Evolutionary conservation across 1,140 invertebrate species (phyloP).

Genomic region (Mylabris phalerata): DNA sequence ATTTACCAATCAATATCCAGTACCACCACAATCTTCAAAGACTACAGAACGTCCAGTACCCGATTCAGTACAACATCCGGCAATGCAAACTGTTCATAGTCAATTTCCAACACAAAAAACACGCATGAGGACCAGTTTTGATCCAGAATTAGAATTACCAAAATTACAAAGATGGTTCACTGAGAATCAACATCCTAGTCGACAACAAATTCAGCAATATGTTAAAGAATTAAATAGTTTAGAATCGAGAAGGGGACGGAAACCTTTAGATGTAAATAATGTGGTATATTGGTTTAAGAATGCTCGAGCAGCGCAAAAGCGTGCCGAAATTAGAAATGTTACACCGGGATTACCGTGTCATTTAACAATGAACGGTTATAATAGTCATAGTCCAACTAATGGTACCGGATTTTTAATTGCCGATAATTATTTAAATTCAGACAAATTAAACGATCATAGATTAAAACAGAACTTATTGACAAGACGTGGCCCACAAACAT

Average conservation of each 20-base stretch:
- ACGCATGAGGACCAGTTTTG: constrained; percentile 86
- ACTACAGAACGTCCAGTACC: constrained; percentile 44
- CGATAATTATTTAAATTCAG: constrained; percentile 48
- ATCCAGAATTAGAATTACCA: constrained; percentile 91
- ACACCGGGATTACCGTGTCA: constrained; percentile 47
- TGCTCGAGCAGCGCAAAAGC: constrained; percentile 88
- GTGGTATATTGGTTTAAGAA: constrained; percentile 99
- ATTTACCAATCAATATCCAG: constrained; percentile 42
- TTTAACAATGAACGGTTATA: constrained; percentile 54
- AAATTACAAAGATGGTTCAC: constrained; percentile 92
- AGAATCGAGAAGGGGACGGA: constrained; percentile 83
- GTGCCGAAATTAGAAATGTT: constrained; percentile 66
- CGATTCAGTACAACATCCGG: constrained; percentile 53
- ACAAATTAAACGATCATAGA: constrained; percentile 42
- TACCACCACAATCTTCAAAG: constrained; percentile 40
- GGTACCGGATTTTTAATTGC: constrained; percentile 48
- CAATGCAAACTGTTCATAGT: constrained; percentile 62
- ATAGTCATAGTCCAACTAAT: constrained; percentile 54
- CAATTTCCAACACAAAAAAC: constrained; percentile 81
- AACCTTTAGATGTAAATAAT: constrained; percentile 93
- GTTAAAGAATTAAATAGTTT: constrained; percentile 87
- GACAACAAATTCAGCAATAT: constrained; percentile 92
- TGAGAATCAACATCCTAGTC: constrained; percentile 91
- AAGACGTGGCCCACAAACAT: constrained; percentile 43
- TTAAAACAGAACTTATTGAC: constrained; percentile 46